Percentiles rank a stretch among this genome's conserved stretches.
phyloP scores from a whole-genome alignment of 2,113 vertebrate species.

The Petrocephalus microphthalmus region DNA sequence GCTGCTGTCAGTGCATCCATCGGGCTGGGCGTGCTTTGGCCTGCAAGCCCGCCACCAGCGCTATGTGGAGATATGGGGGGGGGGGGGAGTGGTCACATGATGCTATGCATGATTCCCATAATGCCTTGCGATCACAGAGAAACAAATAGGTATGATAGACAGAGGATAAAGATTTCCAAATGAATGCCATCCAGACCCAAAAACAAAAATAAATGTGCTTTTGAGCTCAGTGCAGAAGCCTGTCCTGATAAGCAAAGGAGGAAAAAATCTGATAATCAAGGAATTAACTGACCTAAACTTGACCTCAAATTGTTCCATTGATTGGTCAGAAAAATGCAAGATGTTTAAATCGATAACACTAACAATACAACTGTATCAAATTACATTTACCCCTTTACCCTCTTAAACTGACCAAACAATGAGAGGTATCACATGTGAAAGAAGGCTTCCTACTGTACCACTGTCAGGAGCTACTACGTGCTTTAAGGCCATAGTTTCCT shows the following conservation, averaged over 20 bases:
- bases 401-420: neutral
- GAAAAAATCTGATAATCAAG: neutral
- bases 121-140: neutral
- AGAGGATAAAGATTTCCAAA: neutral
- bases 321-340: neutral
- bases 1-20: conserved; percentile 38
- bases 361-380: neutral
- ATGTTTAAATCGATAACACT: neutral
- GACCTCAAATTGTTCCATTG: neutral
- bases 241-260: neutral
- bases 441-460: too few relatives aligned
- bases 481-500: neutral
- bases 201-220: neutral
- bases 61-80: conserved; percentile 49
- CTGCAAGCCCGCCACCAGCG: conserved; percentile 73
- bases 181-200: neutral
- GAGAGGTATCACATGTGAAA: neutral
- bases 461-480: neutral
- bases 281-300: neutral
- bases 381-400: neutral
- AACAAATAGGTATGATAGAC: neutral
- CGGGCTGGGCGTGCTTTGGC: conserved; percentile 40
- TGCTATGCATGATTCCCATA: neutral
- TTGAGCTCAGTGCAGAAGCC: neutral
- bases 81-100: neutral